These are phyloP conservation scores for Drosophila fulvimacula DNA, from an alignment of 2,888 invertebrate species.

Conservation along the genomic window DNA sequence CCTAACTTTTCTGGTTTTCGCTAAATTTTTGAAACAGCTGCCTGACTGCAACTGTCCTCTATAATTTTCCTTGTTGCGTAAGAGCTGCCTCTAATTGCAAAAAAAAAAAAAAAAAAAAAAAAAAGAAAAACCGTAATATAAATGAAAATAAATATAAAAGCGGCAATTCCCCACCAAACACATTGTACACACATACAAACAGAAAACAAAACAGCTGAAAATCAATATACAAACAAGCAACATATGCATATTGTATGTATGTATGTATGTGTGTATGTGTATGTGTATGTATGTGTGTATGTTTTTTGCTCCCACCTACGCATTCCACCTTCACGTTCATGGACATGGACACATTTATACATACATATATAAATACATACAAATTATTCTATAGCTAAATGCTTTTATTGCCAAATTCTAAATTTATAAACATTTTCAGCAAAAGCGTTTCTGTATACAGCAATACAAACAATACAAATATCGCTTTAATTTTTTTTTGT, in stretches of 20 bases:
- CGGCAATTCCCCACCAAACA: conserved; percentile 1
- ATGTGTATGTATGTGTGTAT: conserved; percentile 1
- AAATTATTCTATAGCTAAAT: neutral
- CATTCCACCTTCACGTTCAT: conserved; percentile 70
- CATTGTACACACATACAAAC: conserved; percentile 16
- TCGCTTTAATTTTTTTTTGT: conserved; percentile 18
- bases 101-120: neutral
- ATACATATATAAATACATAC: neutral
- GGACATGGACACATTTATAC: conserved; percentile 55
- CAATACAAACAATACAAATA: neutral
- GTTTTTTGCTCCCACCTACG: conserved; percentile 22
- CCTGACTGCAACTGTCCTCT: conserved; percentile 6
- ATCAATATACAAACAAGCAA: conserved; percentile 55
- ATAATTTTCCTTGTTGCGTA: conserved; percentile 55
- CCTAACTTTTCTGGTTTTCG: conserved; percentile 51
- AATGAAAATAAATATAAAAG: conserved; percentile 14
- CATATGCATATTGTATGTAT: neutral
- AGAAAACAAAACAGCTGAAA: conserved; percentile 59
- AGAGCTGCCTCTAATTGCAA: conserved; percentile 23
- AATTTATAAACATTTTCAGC: conserved; percentile 41
- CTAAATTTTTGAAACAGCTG: conserved; percentile 45
- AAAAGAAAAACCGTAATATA: neutral
- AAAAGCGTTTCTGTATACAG: conserved; percentile 2
- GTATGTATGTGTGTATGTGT: conserved; percentile 1
- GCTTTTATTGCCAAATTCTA: conserved; percentile 52